These are phyloP conservation scores for Sarotherodon lohbergeri DNA, from an alignment of 2,113 vertebrate species.

Conservation along the genomic window DNA sequence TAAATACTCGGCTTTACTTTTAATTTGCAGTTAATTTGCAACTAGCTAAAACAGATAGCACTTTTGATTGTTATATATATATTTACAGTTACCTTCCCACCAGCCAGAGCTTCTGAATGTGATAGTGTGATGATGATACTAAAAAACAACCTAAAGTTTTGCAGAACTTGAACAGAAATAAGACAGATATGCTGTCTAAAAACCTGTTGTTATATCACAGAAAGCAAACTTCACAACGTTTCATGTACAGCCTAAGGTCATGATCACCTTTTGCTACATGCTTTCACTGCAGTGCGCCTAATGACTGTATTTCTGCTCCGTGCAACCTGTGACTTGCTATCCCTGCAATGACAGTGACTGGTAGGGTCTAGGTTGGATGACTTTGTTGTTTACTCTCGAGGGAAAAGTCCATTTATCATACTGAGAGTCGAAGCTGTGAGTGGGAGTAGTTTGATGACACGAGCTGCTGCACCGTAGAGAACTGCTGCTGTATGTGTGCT, in stretches of 20 bases:
- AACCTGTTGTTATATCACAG: neutral
- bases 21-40: neutral
- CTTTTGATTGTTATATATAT: neutral
- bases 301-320: conserved; percentile 7
- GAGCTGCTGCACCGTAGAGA: conserved; percentile 20
- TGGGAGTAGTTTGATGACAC: conserved; percentile 39
- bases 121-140: neutral
- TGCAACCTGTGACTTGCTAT: conserved; percentile 8
- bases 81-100: neutral
- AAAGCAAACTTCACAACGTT: neutral
- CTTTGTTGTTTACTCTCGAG: conserved; percentile 57
- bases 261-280: neutral
- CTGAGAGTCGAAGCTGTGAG: conserved; percentile 32
- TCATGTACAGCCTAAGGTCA: neutral
- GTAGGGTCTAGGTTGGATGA: conserved; percentile 36
- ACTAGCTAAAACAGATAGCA: neutral
- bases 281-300: neutral
- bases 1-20: neutral
- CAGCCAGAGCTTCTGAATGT: neutral
- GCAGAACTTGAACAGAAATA: neutral
- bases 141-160: neutral
- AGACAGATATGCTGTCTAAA: neutral
- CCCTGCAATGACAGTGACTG: conserved; percentile 36
- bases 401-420: conserved; percentile 56
- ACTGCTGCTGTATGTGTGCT: neutral